Base-by-base conservation (phyloP, 2,797 vertebrate genomes). In the Coluber constrictor region DNA sequence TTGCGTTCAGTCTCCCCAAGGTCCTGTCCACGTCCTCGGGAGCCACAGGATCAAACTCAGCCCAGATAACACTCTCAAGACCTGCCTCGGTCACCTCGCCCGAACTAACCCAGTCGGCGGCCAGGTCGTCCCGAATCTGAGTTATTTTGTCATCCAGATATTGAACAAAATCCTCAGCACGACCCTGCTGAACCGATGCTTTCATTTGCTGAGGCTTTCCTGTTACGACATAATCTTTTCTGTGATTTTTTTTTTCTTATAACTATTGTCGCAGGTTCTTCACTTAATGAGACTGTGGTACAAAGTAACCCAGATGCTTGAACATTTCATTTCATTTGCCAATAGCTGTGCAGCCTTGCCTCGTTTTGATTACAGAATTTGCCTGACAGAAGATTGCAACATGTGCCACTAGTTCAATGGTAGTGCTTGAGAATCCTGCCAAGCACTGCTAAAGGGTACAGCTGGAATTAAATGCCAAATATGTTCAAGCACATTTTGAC, bases 391-490 rank as follows among this genome's bases (percentile, higher is more conserved):
- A 93, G 56, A 91, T 83, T 90, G 37, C 56, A 93, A 66, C 86
- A 16, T 88, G 86, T 47, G 90, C 23, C 56, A 55, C n/a, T 47
- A 63, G 86, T 88, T 89, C 25, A 51, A 43, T 51, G 54, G 86
- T 87, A 63, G 43, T 93, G 60, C 91, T 91, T 66, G 86, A 88
- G 57, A 83, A 56, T 61, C 92, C 86, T 91, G 90, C 86, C 92
- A 91, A 91, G 66, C 57, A 29, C 61, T 83, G 66, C 92, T 93
- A 89, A 91, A 91, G 86, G 90, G 90, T 93, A 91, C 25, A 37
- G 66, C 66, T 61, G 92, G 89, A 91, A 93, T 47, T 37, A 91
- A 63, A 93, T 91, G 90, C 92, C 90, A 93, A 83, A 91, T 93
- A 89, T 88, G 86, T 88, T 93, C 25, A 5, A 89, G 47, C 4